Conservation (phyloP, 2,113 vertebrate genomes). For the Hypomesus transpacificus region DNA sequence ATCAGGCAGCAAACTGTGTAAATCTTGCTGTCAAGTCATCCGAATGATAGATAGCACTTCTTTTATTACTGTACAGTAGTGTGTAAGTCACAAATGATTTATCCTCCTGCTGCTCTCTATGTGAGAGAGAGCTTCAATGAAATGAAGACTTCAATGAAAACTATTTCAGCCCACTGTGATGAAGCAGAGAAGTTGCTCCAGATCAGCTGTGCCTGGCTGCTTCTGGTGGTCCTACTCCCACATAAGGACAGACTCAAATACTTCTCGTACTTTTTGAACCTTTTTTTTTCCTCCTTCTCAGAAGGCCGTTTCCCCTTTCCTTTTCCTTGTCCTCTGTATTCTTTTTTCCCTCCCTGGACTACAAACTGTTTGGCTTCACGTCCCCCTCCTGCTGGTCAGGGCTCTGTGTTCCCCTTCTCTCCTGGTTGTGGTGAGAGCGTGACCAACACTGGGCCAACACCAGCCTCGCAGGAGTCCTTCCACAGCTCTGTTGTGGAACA, state of each 20-base stretch:
- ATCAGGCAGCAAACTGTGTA: neutral
- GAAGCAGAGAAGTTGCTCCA: slow-evolving; percentile 14
- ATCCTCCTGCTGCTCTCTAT: slow-evolving; percentile 33
- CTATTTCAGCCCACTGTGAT: slow-evolving; percentile 20
- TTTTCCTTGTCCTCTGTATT: slow-evolving; percentile 40
- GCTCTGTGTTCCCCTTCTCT: slow-evolving; percentile 42
- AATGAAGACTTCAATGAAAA: slow-evolving; percentile 29
- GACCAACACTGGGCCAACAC: neutral
- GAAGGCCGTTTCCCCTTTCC: slow-evolving; percentile 25
- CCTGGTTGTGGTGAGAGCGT: slow-evolving; percentile 21
- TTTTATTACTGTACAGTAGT: neutral
- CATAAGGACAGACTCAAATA: slow-evolving; percentile 9
- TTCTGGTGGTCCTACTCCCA: slow-evolving; percentile 22
- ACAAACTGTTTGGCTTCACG: slow-evolving; percentile 36
- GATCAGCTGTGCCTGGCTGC: slow-evolving; percentile 25
- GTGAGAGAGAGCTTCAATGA: slow-evolving; percentile 9
- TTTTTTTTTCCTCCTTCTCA: neutral
- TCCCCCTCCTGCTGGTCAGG: slow-evolving; percentile 37
- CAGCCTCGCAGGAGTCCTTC: slow-evolving; percentile 1
- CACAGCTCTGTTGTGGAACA: slow-evolving; percentile 19
- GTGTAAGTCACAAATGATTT: slow-evolving; percentile 38
- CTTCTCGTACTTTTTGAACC: slow-evolving; percentile 27
- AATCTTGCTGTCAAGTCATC: slow-evolving; percentile 20
- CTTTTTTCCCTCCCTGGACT: slow-evolving; percentile 49
- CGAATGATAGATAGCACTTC: slow-evolving; percentile 27